These are phyloP conservation scores for Alectura lathami DNA, from an alignment of 2,113 vertebrate species.

Conservation along the genomic window DNA sequence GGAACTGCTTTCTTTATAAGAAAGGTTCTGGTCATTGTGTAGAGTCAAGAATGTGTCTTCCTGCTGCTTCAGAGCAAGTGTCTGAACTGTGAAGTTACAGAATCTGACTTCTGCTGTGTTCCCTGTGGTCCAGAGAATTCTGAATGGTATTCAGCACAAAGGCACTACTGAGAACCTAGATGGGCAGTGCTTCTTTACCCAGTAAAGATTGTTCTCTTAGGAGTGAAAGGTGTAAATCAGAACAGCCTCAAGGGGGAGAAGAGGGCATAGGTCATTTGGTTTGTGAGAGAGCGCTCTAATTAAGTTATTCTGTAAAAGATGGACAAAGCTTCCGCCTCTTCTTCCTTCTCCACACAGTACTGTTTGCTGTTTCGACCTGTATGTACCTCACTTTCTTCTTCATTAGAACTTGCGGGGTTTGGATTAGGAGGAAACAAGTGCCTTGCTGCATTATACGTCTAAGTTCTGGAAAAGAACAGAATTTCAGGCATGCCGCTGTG, in stretches of 20 bases:
- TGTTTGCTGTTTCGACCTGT: background rate
- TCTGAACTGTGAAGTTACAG: background rate
- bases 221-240: background rate
- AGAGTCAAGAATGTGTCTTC: background rate
- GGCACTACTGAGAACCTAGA: background rate
- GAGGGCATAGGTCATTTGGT: background rate
- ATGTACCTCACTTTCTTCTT: background rate
- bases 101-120: background rate
- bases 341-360: background rate
- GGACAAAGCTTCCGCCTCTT: background rate
- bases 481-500: background rate
- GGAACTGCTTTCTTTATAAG: background rate
- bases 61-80: background rate
- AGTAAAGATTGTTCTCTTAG: too few species aligned
- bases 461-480: background rate
- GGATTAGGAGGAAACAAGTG: background rate
- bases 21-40: background rate
- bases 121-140: background rate
- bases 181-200: background rate
- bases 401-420: background rate
- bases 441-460: background rate
- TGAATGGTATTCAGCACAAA: background rate
- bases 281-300: background rate
- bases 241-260: background rate
- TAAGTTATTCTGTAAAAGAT: background rate